A percentile compares a stretch with the other conserved stretches of the same genome.
phyloP scores from a whole-genome alignment of 2,888 invertebrate genomes.

The Augochlorella aurata region DNA sequence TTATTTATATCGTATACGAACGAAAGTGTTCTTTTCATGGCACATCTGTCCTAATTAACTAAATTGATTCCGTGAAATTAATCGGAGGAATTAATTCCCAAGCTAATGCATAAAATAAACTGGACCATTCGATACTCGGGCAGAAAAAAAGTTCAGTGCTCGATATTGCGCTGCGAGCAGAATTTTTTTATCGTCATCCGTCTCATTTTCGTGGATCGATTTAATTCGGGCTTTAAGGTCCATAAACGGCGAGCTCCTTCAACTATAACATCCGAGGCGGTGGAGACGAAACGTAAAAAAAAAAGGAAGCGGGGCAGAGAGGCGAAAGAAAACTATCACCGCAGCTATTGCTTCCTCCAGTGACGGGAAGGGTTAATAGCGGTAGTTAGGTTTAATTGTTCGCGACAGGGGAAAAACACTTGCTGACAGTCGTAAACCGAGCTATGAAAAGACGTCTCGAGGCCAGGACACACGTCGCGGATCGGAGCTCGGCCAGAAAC shows the following conservation, averaged over 20 bases:
- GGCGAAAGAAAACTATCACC: neutral
- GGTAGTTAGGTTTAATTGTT: conserved; percentile 38
- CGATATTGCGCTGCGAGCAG: neutral
- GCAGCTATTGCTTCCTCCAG: neutral
- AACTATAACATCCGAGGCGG: neutral
- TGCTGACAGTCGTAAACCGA: conserved; percentile 19
- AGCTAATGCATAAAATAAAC: neutral
- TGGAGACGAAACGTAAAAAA: neutral
- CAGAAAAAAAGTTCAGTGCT: neutral
- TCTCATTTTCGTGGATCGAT: neutral
- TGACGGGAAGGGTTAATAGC: conserved; percentile 37
- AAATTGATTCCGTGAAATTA: too few relatives aligned
- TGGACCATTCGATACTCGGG: neutral
- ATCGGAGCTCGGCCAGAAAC: conserved; percentile 11
- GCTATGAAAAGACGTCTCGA: conserved; percentile 17
- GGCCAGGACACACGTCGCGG: neutral
- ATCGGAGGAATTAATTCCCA: too few relatives aligned
- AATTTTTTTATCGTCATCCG: neutral
- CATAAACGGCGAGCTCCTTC: conserved; percentile 7
- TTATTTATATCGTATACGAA: too few relatives aligned
- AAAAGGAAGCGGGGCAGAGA: neutral
- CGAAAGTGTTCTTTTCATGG: too few relatives aligned
- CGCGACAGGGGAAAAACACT: conserved; percentile 27
- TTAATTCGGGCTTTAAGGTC: neutral
- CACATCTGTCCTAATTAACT: too few relatives aligned